A percentile compares a stretch with the other conserved stretches of the same genome.
Conservation (phyloP, 2,113 vertebrate genomes). For the Bufo bufo region DNA sequence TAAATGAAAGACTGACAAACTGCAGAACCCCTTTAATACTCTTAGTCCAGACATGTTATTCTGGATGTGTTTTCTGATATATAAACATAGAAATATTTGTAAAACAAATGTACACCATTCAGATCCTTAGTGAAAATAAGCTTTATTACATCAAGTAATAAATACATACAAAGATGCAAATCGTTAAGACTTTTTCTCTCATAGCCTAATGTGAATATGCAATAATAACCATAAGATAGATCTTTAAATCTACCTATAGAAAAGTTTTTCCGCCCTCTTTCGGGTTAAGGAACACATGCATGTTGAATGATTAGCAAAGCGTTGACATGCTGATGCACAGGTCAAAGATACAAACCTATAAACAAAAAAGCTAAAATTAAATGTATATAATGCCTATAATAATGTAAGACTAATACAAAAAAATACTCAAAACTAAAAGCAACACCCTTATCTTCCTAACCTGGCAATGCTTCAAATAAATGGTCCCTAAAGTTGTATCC, state of each 20-base stretch:
- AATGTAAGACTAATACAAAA: neutral
- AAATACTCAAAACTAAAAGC: neutral
- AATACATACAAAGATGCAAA: conserved; percentile 99
- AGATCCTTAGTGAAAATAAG: conserved; percentile 95
- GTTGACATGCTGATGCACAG: conserved; percentile 78
- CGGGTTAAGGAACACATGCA: conserved; percentile 83
- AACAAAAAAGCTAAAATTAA: neutral
- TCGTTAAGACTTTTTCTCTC: conserved; percentile 77
- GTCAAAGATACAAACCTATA: conserved; percentile 62
- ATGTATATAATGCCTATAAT: neutral
- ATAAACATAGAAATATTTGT: neutral
- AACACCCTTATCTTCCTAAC: too few relatives aligned
- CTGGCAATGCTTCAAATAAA: neutral
- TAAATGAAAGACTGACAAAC: too few relatives aligned
- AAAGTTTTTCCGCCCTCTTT: conserved; percentile 75
- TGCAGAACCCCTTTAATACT: too few relatives aligned
- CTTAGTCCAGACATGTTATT: too few relatives aligned
- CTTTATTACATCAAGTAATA: conserved; percentile 99
- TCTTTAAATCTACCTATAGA: conserved; percentile 53
- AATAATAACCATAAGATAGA: conserved; percentile 30
- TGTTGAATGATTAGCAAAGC: conserved; percentile 75
- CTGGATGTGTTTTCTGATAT: neutral
- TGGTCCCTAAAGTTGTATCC: neutral
- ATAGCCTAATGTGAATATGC: conserved; percentile 65
- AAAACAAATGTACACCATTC: neutral